Base-by-base conservation (phyloP, 2,113 vertebrate genomes). In the Epinephelus cyanopodus region DNA sequence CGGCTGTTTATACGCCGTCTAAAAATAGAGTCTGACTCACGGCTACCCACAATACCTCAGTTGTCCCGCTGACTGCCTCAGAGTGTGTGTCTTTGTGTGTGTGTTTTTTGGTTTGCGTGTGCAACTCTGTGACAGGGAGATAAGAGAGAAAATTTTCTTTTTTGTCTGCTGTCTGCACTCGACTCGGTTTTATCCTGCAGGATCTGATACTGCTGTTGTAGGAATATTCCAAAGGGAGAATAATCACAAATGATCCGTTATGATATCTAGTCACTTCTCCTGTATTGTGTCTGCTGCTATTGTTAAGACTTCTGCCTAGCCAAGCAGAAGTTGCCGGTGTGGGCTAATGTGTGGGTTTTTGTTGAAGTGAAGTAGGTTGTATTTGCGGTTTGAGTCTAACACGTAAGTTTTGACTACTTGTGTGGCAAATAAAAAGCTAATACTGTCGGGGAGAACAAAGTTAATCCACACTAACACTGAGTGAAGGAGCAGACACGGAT, bases 11-110 rank as follows among this genome's bases (percentile, higher is more conserved):
- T 93, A 86, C 63, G 79, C 83, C 0, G 3, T 74, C 93, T 95
- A 94, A 93, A 93, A 93, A 94, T 95, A 95, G 92, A 84, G 5
- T 73, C 82, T 94, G 93, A 93, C 93, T 93, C 92, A 90, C 76
- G 77, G 82, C 91, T 93, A 91, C 85, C 93, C 92, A 94, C 92
- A 93, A 93, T 93, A 87, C 91, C 88, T 90, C 88, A 90, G 84
- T 91, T 90, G 89, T 92, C 86, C 87, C 48, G 48, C 73, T 78
- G 77, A 77, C 89, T 88, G 83, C 58, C 73, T 84, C 42, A 14
- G 74, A 67, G 57, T 78, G 88, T 86, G 89, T 61, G 71, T 83
- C 86, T 61, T 65, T 81, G 11, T 60, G 2, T 65, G 54, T 69
- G 74, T 72, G 68, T 52, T 61, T 85, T 88, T 74, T 78, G 77